Evolutionary conservation across 1,140 invertebrate genomes (phyloP).

Genomic region (Pseudomyrmex sp.): DNA sequence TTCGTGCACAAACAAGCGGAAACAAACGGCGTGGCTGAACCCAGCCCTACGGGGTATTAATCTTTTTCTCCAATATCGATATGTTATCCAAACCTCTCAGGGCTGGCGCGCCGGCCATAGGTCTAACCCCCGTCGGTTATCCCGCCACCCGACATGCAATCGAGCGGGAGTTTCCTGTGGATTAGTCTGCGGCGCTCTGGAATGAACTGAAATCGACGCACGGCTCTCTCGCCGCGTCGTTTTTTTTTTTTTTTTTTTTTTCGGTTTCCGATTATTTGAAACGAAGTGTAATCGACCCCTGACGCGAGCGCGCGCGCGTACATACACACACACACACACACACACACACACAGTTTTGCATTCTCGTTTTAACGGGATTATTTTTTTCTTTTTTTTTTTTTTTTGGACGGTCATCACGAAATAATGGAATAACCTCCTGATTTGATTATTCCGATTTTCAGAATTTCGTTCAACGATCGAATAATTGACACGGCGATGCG

Average conservation of each 20-base stretch:
- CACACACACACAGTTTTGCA: not conserved
- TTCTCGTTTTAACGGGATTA: conserved; percentile 3
- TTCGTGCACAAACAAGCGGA: conserved; percentile 60
- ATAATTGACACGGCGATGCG: not conserved
- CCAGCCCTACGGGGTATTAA: conserved; percentile 68
- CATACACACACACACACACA: no score
- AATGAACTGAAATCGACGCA: conserved; percentile 49
- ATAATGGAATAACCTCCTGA: not conserved
- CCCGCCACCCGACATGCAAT: conserved; percentile 59
- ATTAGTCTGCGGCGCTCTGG: conserved; percentile 72
- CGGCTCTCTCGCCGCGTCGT: not conserved
- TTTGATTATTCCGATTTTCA: not conserved
- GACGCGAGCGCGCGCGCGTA: no score
- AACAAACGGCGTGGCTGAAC: conserved; percentile 57
- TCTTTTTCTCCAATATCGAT: conserved; percentile 76
- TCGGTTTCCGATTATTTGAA: conserved; percentile 27
- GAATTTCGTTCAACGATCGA: not conserved
- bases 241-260: conserved; percentile 48
- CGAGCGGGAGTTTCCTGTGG: conserved; percentile 61
- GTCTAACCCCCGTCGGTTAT: conserved; percentile 42
- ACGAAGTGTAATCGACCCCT: not conserved
- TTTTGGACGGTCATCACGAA: not conserved
- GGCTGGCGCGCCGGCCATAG: conserved; percentile 47
- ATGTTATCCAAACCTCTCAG: conserved; percentile 76
- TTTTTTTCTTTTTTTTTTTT: not conserved